A percentile compares a stretch with the other conserved stretches of the same genome.
phyloP scores from a whole-genome alignment of 2,888 invertebrate species.

The Epistrophe eligans region DNA sequence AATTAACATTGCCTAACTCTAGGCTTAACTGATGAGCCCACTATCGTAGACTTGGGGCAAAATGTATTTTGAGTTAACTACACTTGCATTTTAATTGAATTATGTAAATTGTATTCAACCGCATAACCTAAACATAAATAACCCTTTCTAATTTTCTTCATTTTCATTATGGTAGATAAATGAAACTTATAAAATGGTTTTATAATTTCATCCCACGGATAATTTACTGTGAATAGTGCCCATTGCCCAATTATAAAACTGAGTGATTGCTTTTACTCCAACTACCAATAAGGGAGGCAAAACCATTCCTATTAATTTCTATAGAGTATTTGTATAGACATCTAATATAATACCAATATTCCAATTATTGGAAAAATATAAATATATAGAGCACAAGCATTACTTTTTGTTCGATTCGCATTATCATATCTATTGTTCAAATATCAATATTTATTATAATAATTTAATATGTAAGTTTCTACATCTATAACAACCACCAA shows the following conservation, averaged over 20 bases:
- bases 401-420: not conserved
- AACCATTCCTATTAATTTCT: not conserved
- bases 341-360: not conserved
- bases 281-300: not conserved
- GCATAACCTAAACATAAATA: too few relatives aligned
- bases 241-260: not conserved
- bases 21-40: too few relatives aligned
- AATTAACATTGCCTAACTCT: too few relatives aligned
- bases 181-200: too few relatives aligned
- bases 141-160: too few relatives aligned
- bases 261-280: not conserved
- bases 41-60: too few relatives aligned
- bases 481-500: not conserved
- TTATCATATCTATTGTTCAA: not conserved
- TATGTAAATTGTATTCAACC: too few relatives aligned
- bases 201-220: too few relatives aligned
- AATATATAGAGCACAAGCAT: not conserved
- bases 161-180: too few relatives aligned
- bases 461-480: not conserved
- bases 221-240: too few relatives aligned
- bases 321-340: not conserved
- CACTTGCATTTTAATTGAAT: too few relatives aligned
- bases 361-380: not conserved
- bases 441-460: not conserved
- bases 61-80: too few relatives aligned